Evolutionary conservation across 1,140 invertebrate species (phyloP), one percentile per base, ranked within the genome.

Genomic region (Platyura marginata): DNA sequence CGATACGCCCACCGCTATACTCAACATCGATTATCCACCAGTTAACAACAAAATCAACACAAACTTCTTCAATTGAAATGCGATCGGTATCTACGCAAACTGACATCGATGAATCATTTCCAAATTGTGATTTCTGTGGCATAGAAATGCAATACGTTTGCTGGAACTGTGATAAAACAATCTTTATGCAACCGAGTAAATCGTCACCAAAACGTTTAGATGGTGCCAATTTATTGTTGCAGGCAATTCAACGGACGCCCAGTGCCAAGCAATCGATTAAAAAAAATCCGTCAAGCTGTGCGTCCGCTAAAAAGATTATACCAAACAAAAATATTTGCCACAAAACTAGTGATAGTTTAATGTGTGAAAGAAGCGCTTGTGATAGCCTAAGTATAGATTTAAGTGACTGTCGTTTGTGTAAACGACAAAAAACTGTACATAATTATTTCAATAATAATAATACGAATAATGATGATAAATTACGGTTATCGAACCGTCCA

Each of bases 191-290:
- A 11, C 19, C 41, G 11, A 11, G n/a, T n/a, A 33, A 40, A 10
- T 23, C 22, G 22, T 54, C 54, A 23, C 57, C 57, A 16, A 18
- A 40, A 16, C 49, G 25, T 29, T 11, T 55, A 33, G 57, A 53
- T 46, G 59, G 59, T 32, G 58, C 51, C 23, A 57, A 61, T 43
- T 39, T 59, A 20, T 47, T 61, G 22, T 47, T 61, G 1, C 58
- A 61, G 45, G 58, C 59, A 47, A 61, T 61, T 45, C 58, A 61
- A 43, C 51, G 58, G 5, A 61, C 58, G 42, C 58, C 59, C 48
- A 55, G 4, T 3, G 5, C 6, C 4, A 38, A 38, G 18, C 36
- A 38, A 18, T n/a, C 16, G 4, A 18, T 18, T 11, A 18, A n/a
- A 38, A 21, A 38, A 38, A 38, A 29, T 29, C 6, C 25, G 25